phyloP scores from a whole-genome alignment of 2,113 vertebrate genomes.

The Malurus cyaneus region DNA sequence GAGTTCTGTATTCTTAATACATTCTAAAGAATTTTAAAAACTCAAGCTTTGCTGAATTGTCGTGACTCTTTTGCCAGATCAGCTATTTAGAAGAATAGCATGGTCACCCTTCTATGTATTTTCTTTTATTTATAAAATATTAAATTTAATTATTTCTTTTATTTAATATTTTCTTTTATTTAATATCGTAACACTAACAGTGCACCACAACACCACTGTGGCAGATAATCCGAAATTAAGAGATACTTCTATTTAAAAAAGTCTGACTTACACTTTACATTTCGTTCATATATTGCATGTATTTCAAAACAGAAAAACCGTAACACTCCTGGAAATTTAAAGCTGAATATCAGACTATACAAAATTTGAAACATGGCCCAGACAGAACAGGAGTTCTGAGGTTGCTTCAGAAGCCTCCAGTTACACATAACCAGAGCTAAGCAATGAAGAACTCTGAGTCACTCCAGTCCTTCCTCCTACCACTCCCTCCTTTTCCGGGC shows the following conservation, averaged over 20 bases:
- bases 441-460: conserved; percentile 25
- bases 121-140: not conserved
- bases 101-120: not conserved
- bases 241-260: not conserved
- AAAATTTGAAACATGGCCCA: not conserved
- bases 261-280: not conserved
- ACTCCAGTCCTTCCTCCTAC: not conserved
- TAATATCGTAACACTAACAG: not conserved
- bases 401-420: not conserved
- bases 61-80: not conserved
- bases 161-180: not conserved
- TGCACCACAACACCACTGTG: not conserved
- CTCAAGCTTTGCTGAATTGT: not conserved
- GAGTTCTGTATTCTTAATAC: not conserved
- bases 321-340: not conserved
- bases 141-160: too few relatives aligned
- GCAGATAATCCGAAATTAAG: not conserved
- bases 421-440: not conserved
- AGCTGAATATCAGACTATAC: not conserved
- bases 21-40: not conserved
- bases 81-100: not conserved
- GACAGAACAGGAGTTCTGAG: not conserved
- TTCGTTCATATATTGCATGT: not conserved
- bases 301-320: not conserved
- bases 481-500: not conserved